These are phyloP conservation scores for Nineta flava DNA, from an alignment of 2,888 invertebrate genomes.

Conservation along the genomic window DNA sequence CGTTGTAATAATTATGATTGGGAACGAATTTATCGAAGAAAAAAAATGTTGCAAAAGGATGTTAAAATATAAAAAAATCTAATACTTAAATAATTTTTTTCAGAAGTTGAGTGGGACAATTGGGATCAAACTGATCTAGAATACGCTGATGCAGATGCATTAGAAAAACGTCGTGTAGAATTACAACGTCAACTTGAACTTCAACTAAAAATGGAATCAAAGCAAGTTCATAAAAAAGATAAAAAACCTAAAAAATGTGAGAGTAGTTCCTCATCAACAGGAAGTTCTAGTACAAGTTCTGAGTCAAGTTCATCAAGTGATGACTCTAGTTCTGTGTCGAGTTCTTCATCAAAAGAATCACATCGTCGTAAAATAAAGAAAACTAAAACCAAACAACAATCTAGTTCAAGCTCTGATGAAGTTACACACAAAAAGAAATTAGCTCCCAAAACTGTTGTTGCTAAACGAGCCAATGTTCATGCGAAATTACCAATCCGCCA, in stretches of 20 bases:
- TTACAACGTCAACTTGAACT: constrained; percentile 62
- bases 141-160: constrained; percentile 63
- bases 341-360: constrained; percentile 31
- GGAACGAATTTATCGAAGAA: no score
- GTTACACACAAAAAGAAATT: constrained; percentile 31
- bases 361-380: constrained; percentile 24
- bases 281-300: constrained; percentile 43
- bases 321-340: constrained; percentile 46
- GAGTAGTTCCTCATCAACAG: constrained; percentile 51
- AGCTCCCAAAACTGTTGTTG: constrained; percentile 9
- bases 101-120: constrained; percentile 51
- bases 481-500: constrained; percentile 35
- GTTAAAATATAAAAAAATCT: no score
- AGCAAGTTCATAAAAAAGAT: constrained; percentile 50
- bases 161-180: constrained; percentile 58
- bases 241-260: constrained; percentile 47
- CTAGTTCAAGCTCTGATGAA: constrained; percentile 10
- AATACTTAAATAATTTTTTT: constrained; percentile 23
- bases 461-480: constrained; percentile 34
- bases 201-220: constrained; percentile 59
- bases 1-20: no score
- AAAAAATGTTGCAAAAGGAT: no score
- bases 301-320: constrained; percentile 49
- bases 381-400: constrained; percentile 17
- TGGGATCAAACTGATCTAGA: constrained; percentile 68